Evolutionary conservation across 2,888 invertebrate species (phyloP).

Genomic region (Meiosimyza decipiens): DNA sequence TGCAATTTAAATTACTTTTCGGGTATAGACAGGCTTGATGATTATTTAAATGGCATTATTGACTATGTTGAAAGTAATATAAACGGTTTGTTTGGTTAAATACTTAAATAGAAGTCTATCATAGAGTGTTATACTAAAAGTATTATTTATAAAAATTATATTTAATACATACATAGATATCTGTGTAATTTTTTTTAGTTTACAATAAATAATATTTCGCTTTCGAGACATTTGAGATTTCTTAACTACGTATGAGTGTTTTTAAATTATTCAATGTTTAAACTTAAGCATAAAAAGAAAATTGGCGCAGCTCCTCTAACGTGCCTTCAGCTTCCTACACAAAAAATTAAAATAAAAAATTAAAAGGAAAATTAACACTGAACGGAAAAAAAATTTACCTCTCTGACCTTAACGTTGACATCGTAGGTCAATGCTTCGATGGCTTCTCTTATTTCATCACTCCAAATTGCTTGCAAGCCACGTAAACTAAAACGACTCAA

Average conservation of each 20-base stretch:
- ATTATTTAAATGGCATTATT: conserved; percentile 55
- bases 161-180: conserved; percentile 14
- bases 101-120: conserved; percentile 15
- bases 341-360: conserved; percentile 34
- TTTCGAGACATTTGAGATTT: no score
- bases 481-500: conserved; percentile 77
- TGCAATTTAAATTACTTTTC: conserved; percentile 54
- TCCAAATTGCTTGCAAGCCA: conserved; percentile 69
- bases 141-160: conserved; percentile 13
- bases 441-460: conserved; percentile 53
- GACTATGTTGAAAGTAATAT: conserved; percentile 54
- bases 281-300: conserved; percentile 58
- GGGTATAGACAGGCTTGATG: conserved; percentile 53
- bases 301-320: conserved; percentile 63
- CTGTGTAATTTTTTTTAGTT: conserved; percentile 11
- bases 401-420: conserved; percentile 52
- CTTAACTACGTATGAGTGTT: no score
- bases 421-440: conserved; percentile 60
- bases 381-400: conserved; percentile 44
- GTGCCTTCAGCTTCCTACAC: conserved; percentile 61
- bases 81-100: conserved; percentile 46
- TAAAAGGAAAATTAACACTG: conserved; percentile 5
- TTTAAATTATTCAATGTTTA: not conserved
- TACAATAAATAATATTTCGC: not conserved
- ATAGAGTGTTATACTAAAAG: conserved; percentile 20